Percentiles rank a stretch among this genome's conserved stretches.
These are phyloP conservation scores for Nesometra sesokonis DNA, from an alignment of 35 echinoderm and acorn worm species.

Conservation along the genomic window DNA sequence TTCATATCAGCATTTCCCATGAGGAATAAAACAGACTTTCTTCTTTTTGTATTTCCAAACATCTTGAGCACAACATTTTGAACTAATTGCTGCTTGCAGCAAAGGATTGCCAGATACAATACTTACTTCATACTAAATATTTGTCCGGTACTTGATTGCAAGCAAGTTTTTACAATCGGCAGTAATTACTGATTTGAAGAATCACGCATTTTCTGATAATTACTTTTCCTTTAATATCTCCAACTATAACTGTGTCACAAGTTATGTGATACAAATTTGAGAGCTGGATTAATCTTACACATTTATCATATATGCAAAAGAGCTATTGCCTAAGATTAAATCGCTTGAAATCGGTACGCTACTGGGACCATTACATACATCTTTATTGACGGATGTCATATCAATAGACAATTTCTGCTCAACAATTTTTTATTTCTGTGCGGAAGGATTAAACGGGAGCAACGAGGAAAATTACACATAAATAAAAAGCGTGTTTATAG, in stretches of 20 bases:
- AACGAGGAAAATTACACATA: no score
- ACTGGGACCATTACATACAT: background rate
- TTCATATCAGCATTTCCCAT: background rate
- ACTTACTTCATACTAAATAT: background rate
- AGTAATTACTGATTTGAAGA: background rate
- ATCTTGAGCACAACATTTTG: background rate
- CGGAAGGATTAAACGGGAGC: no score
- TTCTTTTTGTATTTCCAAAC: background rate
- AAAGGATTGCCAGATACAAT: background rate
- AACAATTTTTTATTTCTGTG: background rate
- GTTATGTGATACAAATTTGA: background rate
- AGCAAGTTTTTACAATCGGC: background rate
- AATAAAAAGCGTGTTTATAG: no score
- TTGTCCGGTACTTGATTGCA: background rate
- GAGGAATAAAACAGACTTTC: background rate
- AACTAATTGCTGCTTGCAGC: background rate
- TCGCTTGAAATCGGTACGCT: background rate
- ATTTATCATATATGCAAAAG: background rate
- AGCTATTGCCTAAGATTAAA: background rate
- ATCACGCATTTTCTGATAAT: background rate
- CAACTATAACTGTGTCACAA: background rate
- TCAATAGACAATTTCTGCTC: background rate
- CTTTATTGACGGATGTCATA: background rate
- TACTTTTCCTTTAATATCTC: background rate
- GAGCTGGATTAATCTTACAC: background rate